Evolutionary conservation across 2,888 invertebrate species (phyloP).

Genomic region (Macaria notata): DNA sequence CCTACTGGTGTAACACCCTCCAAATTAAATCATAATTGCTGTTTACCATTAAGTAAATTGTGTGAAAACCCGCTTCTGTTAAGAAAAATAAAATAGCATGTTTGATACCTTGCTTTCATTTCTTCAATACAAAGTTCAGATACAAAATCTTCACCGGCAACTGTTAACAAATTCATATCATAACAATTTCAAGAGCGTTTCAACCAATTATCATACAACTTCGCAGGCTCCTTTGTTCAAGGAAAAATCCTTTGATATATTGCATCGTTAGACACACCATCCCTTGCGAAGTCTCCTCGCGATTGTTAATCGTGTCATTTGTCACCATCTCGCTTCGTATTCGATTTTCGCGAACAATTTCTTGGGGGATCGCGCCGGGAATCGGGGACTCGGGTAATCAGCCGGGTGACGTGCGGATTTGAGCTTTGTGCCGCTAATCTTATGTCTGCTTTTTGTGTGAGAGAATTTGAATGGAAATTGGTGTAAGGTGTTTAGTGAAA

Average conservation of each 20-base stretch:
- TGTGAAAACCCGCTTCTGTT: too few relatives aligned
- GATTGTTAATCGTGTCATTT: conserved; percentile 79
- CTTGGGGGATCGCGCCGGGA: conserved; percentile 50
- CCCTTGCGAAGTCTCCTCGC: conserved; percentile 56
- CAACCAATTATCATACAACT: conserved; percentile 38
- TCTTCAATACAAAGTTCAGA: too few relatives aligned
- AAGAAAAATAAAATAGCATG: too few relatives aligned
- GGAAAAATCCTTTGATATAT: conserved; percentile 80
- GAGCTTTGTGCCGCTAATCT: conserved; percentile 9
- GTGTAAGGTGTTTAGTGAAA: not conserved
- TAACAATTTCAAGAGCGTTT: not conserved
- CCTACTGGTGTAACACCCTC: too few relatives aligned
- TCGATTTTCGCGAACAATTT: conserved; percentile 70
- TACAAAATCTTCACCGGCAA: too few relatives aligned
- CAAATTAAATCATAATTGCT: too few relatives aligned
- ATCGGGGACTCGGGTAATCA: conserved; percentile 27
- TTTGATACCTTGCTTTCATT: too few relatives aligned
- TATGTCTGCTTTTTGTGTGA: conserved; percentile 3
- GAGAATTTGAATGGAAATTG: conserved; percentile 2
- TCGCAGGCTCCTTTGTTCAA: conserved; percentile 49
- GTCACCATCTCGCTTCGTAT: conserved; percentile 74
- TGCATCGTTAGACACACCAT: conserved; percentile 77
- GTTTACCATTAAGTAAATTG: too few relatives aligned
- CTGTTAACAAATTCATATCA: too few relatives aligned
- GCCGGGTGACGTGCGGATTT: conserved; percentile 17